These are phyloP conservation scores for human (Homo sapiens) DNA, from an alignment of 2,113 vertebrate genomes.

Conservation along the genomic window DNA sequence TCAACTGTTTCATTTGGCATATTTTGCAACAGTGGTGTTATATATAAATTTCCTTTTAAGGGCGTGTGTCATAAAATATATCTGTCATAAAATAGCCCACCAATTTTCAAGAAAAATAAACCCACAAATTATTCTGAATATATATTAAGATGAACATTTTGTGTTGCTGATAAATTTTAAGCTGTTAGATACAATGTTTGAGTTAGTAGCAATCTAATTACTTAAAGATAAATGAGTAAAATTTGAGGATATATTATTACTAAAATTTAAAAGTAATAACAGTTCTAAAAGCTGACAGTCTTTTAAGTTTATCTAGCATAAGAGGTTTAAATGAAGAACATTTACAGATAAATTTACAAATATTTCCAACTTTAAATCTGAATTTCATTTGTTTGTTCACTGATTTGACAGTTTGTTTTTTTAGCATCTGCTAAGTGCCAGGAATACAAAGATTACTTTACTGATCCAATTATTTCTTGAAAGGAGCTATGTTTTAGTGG, in stretches of 20 bases:
- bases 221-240: slow-evolving; percentile 21
- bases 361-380: not conserved
- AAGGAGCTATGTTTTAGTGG: not conserved
- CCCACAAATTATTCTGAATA: slow-evolving; percentile 5
- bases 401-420: not conserved
- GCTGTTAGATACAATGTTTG: not conserved
- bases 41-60: slow-evolving; percentile 65
- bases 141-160: slow-evolving; percentile 22
- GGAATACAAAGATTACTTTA: not conserved
- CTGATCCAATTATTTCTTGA: not conserved
- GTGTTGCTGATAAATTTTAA: not conserved
- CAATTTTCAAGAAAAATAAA: slow-evolving; percentile 7
- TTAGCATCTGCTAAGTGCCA: not conserved
- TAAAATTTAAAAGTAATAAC: not conserved
- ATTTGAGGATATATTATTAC: not conserved
- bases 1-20: slow-evolving; percentile 22
- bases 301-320: not conserved
- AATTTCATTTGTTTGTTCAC: not conserved
- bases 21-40: slow-evolving; percentile 58
- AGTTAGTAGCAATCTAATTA: not conserved
- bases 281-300: not conserved
- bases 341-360: not conserved
- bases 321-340: not conserved
- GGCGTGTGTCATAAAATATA: slow-evolving; percentile 26
- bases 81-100: slow-evolving; percentile 32